Evolutionary conservation across 1,140 invertebrate species (phyloP).

Genomic region (Pristionchus pacificus): DNA sequence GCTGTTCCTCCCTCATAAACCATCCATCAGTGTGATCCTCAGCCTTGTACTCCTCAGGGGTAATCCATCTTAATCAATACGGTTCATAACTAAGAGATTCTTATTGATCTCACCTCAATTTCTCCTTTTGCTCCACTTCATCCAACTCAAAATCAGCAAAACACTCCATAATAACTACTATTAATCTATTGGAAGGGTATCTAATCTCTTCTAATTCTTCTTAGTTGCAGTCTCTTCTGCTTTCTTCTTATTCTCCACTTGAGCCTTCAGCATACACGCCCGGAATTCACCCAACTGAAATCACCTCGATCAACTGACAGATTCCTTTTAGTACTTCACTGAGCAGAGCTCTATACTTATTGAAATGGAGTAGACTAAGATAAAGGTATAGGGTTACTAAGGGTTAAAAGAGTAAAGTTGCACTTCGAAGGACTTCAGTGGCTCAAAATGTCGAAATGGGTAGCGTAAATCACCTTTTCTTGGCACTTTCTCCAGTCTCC

Average conservation of each 20-base stretch:
- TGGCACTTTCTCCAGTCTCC: conserved; percentile 34
- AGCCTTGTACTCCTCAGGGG: neutral
- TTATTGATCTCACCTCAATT: neutral
- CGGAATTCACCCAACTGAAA: conserved; percentile 16
- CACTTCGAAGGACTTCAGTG: no score
- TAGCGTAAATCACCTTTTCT: conserved; percentile 13
- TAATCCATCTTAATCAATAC: neutral
- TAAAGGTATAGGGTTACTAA: no score
- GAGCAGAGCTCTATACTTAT: no score
- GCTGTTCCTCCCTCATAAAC: neutral
- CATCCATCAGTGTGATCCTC: neutral
- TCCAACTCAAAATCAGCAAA: neutral
- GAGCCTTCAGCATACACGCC: conserved; percentile 19
- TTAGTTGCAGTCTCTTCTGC: neutral
- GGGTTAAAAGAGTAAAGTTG: no score
- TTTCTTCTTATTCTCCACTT: conserved; percentile 10
- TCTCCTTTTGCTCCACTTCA: neutral
- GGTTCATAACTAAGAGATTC: neutral
- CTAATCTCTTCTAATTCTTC: neutral
- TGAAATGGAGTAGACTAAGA: no score
- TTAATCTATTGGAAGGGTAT: neutral
- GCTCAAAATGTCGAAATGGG: no score
- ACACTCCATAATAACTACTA: neutral
- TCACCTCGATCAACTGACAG: neutral
- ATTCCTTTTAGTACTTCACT: no score